phyloP scores from a whole-genome alignment of 2,113 vertebrate species.

The Tupaia tana region DNA sequence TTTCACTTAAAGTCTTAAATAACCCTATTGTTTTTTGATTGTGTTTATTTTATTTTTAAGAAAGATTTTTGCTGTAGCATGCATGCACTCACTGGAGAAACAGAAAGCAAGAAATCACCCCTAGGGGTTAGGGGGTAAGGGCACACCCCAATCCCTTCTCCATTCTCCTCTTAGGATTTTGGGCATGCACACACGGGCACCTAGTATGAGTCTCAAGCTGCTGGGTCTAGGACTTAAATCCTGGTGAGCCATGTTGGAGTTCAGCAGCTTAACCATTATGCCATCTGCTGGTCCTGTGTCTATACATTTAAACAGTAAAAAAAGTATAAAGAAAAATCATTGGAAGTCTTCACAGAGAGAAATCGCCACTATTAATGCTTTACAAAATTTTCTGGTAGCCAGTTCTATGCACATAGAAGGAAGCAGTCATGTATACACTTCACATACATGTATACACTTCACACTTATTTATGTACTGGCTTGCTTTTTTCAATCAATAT shows the following conservation, averaged over 20 bases:
- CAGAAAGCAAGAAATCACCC: too few species aligned
- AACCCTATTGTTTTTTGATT: neutral
- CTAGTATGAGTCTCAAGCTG: too few species aligned
- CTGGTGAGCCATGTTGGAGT: too few species aligned
- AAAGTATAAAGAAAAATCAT: neutral
- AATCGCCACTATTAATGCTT: neutral
- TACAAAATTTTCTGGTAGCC: neutral
- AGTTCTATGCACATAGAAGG: neutral
- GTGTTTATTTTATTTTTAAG: too few species aligned
- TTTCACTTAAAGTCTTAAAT: neutral
- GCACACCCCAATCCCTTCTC: too few species aligned
- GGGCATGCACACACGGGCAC: too few species aligned
- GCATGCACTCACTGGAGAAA: too few species aligned
- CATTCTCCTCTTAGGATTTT: too few species aligned
- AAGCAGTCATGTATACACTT: neutral
- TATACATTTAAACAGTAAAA: neutral
- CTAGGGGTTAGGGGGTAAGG: too few species aligned
- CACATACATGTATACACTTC: neutral
- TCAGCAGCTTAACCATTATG: too few species aligned
- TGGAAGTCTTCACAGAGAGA: slow-evolving; percentile 3
- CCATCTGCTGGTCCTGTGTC: neutral
- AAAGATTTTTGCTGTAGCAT: too few species aligned
- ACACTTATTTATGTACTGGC: neutral
- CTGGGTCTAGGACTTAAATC: too few species aligned
- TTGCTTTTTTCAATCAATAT: neutral